Evolutionary conservation across 2,888 invertebrate species (phyloP).

Genomic region (Byasa hedistus): DNA sequence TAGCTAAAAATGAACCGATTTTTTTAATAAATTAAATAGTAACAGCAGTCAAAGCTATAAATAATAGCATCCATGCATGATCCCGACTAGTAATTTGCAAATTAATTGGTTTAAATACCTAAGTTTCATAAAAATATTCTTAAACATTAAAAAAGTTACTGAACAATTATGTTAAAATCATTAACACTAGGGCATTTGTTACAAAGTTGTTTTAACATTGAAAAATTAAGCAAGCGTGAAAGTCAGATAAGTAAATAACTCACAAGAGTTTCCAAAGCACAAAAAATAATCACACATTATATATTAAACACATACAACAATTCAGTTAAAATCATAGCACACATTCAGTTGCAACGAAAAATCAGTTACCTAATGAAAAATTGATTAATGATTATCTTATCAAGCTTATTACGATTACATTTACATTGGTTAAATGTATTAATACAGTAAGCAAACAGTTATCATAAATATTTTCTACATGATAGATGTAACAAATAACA

Average conservation of each 20-base stretch:
- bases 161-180: background rate
- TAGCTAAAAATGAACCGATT: too few species aligned
- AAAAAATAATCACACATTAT: constrained; percentile 67
- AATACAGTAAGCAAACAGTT: background rate
- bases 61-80: background rate
- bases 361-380: constrained; percentile 9
- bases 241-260: constrained; percentile 31
- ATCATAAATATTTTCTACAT: background rate
- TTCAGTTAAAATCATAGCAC: constrained; percentile 20
- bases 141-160: background rate
- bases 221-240: background rate
- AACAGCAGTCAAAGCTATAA: too few species aligned
- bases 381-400: constrained; percentile 26
- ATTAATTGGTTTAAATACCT: background rate
- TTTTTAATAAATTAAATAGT: too few species aligned
- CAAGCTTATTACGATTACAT: constrained; percentile 23
- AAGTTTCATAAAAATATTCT: too few species aligned
- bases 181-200: background rate
- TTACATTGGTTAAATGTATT: background rate
- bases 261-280: constrained; percentile 40
- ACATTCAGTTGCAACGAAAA: background rate
- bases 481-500: background rate
- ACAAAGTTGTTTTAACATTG: background rate
- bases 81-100: background rate
- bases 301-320: constrained; percentile 26